Evolutionary conservation across 2,888 invertebrate genomes (phyloP), one percentile per base, ranked within the genome.

Genomic region (Sabatieria punctata): DNA sequence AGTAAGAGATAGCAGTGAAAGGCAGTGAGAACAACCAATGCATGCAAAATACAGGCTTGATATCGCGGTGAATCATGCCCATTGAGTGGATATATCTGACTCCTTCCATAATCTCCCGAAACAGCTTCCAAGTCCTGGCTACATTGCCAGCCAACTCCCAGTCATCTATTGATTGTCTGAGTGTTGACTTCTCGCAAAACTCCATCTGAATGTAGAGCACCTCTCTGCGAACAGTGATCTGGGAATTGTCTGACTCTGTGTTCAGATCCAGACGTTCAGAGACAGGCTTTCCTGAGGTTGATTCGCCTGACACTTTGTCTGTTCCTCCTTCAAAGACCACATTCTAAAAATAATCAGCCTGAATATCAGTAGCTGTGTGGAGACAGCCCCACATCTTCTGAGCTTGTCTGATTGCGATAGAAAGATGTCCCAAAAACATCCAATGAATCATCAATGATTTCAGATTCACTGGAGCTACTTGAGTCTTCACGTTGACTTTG

Each of bases 91-190:
- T 57, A 49, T 60, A 61, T 26, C 53, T 46, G 13, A 63, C 53
- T 1, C 63, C 63, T 71, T 91, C 89, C 42, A 89, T 78, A 44
- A 95, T 86, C 71, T 95, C 95, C 15, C 91, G 74, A 62, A 97
- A 91, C 11, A 95, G 70, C 36, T 88, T 75, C 89, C 89, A 91
- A n/a, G n/a, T n/a, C n/a, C n/a, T n/a, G n/a, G n/a, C n/a, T n/a
- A n/a, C n/a, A 57, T 91, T 82, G 57, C 77, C 69, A 63, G 77
- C 78, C 30, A 88, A 65, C 21, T 66, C 52, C 1, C 78, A 78
- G 49, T 77, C 75, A 68, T 91, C 91, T 50, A 93, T 93, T 2
- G 86, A 85, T 51, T 62, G 60, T 66, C 79, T 72, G 26, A 89
- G 68, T 0, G 95, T 97, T 57, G 83, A 85, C 61, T 88, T 91